Evolutionary conservation across 2,888 invertebrate genomes (phyloP).

Genomic region (Mechanitis messenoides): DNA sequence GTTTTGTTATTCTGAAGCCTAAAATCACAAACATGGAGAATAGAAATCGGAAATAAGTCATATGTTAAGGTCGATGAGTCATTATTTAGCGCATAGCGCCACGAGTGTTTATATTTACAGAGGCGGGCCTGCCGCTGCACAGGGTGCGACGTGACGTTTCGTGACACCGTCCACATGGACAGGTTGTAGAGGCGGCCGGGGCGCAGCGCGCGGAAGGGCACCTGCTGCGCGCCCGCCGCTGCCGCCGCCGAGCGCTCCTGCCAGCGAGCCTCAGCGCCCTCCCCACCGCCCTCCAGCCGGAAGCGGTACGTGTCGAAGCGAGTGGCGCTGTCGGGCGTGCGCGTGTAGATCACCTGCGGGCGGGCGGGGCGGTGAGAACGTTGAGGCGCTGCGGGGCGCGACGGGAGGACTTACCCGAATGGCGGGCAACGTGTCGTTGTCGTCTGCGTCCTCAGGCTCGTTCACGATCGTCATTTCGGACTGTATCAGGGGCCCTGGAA

Average conservation of each 20-base stretch:
- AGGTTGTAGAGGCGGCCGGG: conserved; percentile 94
- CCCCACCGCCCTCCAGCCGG: conserved; percentile 79
- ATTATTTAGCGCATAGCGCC: too few relatives aligned
- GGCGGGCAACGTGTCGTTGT: conserved; percentile 85
- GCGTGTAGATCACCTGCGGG: conserved; percentile 80
- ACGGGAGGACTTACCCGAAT: conserved; percentile 72
- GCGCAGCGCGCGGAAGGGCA: conserved; percentile 86
- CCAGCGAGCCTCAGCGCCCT: conserved; percentile 70
- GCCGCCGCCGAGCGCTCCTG: conserved; percentile 75
- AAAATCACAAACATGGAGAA: too few relatives aligned
- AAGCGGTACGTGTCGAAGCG: conserved; percentile 41
- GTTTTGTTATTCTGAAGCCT: too few relatives aligned
- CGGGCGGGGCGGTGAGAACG: too few relatives aligned
- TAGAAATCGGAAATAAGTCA: too few relatives aligned
- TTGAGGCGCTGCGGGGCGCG: too few relatives aligned
- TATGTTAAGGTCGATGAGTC: too few relatives aligned
- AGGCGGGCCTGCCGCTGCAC: conserved; percentile 91
- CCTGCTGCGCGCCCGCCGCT: conserved; percentile 77
- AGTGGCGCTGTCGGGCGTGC: conserved; percentile 80
- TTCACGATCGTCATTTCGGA: conserved; percentile 94
- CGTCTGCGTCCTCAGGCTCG: conserved; percentile 75
- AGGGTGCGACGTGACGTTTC: conserved; percentile 89
- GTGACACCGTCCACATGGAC: conserved; percentile 94
- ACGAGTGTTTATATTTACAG: conserved; percentile 46
- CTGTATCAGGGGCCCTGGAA: conserved; percentile 89